Conservation (phyloP, 37 sponge, comb jelly and placozoan genomes). For the Geodia barretti region DNA sequence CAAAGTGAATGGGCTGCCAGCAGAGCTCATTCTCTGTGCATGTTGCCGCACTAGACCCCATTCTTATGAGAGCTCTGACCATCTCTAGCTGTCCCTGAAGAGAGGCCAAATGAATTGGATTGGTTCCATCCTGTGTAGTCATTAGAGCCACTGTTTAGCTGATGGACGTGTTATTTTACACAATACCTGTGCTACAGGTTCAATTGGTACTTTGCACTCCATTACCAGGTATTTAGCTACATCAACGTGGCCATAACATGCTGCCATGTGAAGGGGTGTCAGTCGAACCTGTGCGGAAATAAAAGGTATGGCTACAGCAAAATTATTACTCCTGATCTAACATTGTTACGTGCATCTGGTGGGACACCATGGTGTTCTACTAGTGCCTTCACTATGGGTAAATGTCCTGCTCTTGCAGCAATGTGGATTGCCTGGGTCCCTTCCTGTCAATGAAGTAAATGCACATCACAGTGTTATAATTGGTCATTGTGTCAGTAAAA, state of each 20-base stretch:
- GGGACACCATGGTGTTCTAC: constrained; percentile 16
- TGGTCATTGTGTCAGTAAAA: no score
- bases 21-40: neutral
- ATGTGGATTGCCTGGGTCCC: constrained; percentile 18
- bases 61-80: neutral
- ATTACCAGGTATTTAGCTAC: neutral
- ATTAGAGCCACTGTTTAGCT: neutral
- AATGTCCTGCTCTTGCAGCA: constrained; percentile 19
- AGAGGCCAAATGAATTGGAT: constrained; percentile 30
- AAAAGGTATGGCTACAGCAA: no score
- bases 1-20: constrained; percentile 27
- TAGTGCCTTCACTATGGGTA: constrained; percentile 15
- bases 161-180: neutral
- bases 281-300: neutral
- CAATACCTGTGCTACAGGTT: constrained; percentile 11
- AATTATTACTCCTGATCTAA: neutral
- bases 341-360: neutral
- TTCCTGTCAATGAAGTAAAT: constrained; percentile 11
- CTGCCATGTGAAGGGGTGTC: constrained; percentile 28
- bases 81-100: constrained; percentile 3
- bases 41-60: constrained; percentile 13
- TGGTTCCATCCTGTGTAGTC: constrained; percentile 9
- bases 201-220: constrained; percentile 16
- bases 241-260: constrained; percentile 11
- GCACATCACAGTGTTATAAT: no score